phyloP scores from a whole-genome alignment of 2,888 invertebrate species.

The Agelastica alni region DNA sequence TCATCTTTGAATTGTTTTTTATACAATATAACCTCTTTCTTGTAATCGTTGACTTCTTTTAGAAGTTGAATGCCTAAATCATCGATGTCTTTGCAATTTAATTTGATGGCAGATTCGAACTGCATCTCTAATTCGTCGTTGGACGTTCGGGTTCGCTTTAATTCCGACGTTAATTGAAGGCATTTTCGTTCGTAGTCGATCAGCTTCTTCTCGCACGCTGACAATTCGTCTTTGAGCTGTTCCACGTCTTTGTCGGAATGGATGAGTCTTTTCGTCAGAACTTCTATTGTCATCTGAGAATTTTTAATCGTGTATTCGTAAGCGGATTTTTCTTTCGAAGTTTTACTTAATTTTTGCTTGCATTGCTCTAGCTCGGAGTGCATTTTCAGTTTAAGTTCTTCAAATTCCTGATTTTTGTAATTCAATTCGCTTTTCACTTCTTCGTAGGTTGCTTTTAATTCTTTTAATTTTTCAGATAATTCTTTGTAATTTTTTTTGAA shows the following conservation, averaged over 20 bases:
- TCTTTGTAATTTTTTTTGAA: slow-evolving; percentile 36
- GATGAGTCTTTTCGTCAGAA: slow-evolving; percentile 62
- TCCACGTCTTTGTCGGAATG: slow-evolving; percentile 66
- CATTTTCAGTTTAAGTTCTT: slow-evolving; percentile 30
- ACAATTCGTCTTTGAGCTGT: slow-evolving; percentile 57
- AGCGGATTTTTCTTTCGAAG: slow-evolving; percentile 60
- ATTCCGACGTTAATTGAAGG: slow-evolving; percentile 43
- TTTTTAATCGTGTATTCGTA: slow-evolving; percentile 65
- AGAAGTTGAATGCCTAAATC: slow-evolving; percentile 43
- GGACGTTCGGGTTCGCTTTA: slow-evolving; percentile 40
- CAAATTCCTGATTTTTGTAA: slow-evolving; percentile 32
- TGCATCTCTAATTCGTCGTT: slow-evolving; percentile 51
- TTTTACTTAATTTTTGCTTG: slow-evolving; percentile 57
- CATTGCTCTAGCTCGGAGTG: slow-evolving; percentile 37
- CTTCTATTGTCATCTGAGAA: slow-evolving; percentile 64
- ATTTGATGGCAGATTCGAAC: slow-evolving; percentile 45
- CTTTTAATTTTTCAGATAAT: slow-evolving; percentile 31
- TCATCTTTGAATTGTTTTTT: slow-evolving; percentile 30
- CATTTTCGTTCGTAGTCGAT: slow-evolving; percentile 49
- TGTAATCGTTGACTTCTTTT: slow-evolving; percentile 42
- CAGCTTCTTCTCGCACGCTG: slow-evolving; percentile 47
- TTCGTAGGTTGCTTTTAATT: slow-evolving; percentile 30
- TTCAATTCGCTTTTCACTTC: slow-evolving; percentile 30
- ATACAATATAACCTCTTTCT: slow-evolving; percentile 31
- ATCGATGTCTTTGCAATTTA: slow-evolving; percentile 44